phyloP scores from a whole-genome alignment of 2,113 vertebrate species.

The Oreochromis spilurus region DNA sequence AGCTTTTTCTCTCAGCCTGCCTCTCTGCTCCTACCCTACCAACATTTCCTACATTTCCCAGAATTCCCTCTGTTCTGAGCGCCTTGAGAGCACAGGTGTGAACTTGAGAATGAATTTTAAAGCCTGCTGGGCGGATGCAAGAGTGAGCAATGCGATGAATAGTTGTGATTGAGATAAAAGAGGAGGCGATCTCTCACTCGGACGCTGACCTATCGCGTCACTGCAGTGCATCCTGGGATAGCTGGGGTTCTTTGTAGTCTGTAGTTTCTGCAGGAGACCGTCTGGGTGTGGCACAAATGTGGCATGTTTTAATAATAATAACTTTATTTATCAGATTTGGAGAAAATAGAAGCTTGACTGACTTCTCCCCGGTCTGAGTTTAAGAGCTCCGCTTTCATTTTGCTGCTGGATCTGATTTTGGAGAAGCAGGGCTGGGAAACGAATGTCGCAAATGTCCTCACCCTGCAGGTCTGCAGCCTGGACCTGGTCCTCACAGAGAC shows the following conservation, averaged over 20 bases:
- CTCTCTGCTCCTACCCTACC: not conserved
- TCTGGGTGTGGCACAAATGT: not conserved
- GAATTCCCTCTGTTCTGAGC: not conserved
- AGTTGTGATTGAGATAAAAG: not conserved
- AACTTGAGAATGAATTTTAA: not conserved
- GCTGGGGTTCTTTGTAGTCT: not conserved
- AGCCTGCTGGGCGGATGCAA: not conserved
- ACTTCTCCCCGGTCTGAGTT: not conserved
- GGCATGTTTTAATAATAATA: rapidly evolving
- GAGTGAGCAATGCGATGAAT: rapidly evolving
- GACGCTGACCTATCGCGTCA: rapidly evolving
- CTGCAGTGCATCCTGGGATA: not conserved
- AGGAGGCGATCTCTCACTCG: not conserved
- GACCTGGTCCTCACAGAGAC: not conserved
- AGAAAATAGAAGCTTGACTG: not conserved
- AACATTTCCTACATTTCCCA: not conserved
- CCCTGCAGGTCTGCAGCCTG: not conserved
- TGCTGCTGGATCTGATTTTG: not conserved
- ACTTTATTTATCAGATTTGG: not conserved
- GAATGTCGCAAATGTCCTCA: not conserved
- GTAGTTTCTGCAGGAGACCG: not conserved
- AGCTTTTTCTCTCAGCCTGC: not conserved
- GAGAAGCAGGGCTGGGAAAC: not conserved
- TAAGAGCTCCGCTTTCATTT: not conserved
- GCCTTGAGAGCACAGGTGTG: not conserved